phyloP scores from a whole-genome alignment of 2,888 invertebrate genomes.

The Chaitophorus viminalis region DNA sequence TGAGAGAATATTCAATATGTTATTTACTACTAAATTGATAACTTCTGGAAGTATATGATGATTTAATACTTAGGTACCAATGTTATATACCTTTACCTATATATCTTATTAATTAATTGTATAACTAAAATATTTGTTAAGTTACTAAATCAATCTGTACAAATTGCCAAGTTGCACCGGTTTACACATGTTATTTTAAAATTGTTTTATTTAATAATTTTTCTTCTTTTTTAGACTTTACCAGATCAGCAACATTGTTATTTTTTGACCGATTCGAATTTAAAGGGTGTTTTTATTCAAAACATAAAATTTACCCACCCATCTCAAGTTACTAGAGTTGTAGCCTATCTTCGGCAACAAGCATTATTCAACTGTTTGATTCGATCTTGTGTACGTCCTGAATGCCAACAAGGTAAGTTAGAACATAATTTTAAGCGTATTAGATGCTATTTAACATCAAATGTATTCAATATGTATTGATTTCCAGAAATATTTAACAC shows the following conservation, averaged over 20 bases:
- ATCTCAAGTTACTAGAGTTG: slow-evolving; percentile 87
- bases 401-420: slow-evolving; percentile 78
- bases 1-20: too few relatives aligned
- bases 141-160: background rate
- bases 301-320: slow-evolving; percentile 94
- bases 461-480: slow-evolving; percentile 37
- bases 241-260: slow-evolving; percentile 95
- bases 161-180: background rate
- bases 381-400: slow-evolving; percentile 86
- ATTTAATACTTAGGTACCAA: too few relatives aligned
- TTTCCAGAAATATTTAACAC: slow-evolving; percentile 67
- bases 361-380: slow-evolving; percentile 90
- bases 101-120: too few relatives aligned
- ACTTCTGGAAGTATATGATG: too few relatives aligned
- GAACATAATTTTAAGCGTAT: background rate
- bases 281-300: slow-evolving; percentile 80
- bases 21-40: too few relatives aligned
- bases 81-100: too few relatives aligned
- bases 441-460: background rate
- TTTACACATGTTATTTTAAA: too few relatives aligned
- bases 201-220: background rate
- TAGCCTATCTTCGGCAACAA: slow-evolving; percentile 86
- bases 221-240: slow-evolving; percentile 73
- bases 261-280: slow-evolving; percentile 85
- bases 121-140: background rate